Base-by-base conservation (phyloP, 2,888 invertebrate genomes). In the Rhaphigaster nebulosa region DNA sequence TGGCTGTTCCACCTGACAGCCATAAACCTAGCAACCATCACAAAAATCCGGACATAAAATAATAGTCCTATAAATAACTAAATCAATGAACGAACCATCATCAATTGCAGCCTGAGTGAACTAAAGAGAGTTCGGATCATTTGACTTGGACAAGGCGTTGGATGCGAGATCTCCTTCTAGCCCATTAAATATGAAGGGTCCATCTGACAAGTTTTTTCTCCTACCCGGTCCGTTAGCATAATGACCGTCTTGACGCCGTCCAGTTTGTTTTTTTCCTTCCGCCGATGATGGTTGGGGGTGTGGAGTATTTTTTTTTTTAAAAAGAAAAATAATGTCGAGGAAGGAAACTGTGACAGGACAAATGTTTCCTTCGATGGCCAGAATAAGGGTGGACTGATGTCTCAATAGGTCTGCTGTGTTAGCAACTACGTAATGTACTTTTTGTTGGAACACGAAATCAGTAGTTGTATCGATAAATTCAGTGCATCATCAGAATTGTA, bases 131-230 rank as follows among this genome's bases (percentile, higher is more conserved):
- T 76, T 26, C 50, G 89, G 65, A 29, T 89, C 89, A 89, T 89
- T 89, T 89, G 89, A 89, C 89, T 76, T 38, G 70, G 70, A 76
- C 70, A 76, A 76, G 70, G 34, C 18, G 70, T 38, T 76, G 70
- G 70, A 45, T 89, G 56, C 89, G 60, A 56, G 38, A 65, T 60
- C 89, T 70, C 70, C 20, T 89, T 89, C 65, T 89, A 41, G 56
- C 13, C 89, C 89, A 89, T 60, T 89, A 70, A 89, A 89, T 87
- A 52, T 52, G 56, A 87, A 87, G 87, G 54, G 87, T 87, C 87
- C 87, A 52, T 87, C 87, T 56, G 34, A 50, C 45, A 29, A 87
- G 20, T 87, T 54, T 87, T 87, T 87, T 26, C 38, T 56, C 56
- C 56, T 87, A 5, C 87, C n/a, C 52, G 52, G 87, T 23, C 54